These are phyloP conservation scores for Platycnemis pennipes DNA, from an alignment of 2,888 invertebrate species.

Conservation along the genomic window DNA sequence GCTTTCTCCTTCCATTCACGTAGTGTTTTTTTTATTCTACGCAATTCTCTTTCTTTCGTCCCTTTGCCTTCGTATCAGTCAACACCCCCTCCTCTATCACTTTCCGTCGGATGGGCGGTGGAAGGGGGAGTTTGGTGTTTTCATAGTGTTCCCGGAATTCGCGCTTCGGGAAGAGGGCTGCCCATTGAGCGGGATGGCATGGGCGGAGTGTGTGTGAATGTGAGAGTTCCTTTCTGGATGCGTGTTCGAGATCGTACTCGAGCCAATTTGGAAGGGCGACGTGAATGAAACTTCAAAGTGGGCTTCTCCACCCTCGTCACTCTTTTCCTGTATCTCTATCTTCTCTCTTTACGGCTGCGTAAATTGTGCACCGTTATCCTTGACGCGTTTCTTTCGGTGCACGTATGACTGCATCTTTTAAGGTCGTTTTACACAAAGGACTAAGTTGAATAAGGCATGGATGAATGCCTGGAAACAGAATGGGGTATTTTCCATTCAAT, in stretches of 20 bases:
- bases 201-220: neutral
- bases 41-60: neutral
- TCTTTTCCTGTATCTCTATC: neutral
- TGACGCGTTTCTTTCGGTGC: neutral
- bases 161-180: slow-evolving; percentile 33
- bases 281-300: neutral
- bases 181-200: neutral
- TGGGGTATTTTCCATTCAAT: no score
- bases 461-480: no score
- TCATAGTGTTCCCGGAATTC: slow-evolving; percentile 24
- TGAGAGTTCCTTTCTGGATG: no score
- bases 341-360: neutral
- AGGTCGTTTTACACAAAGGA: no score
- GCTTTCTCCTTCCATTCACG: slow-evolving; percentile 6
- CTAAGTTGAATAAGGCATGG: no score
- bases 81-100: no score
- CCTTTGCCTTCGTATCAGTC: no score
- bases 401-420: no score
- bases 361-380: neutral
- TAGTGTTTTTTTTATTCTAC: neutral
- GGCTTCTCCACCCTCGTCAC: no score
- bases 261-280: slow-evolving; percentile 36
- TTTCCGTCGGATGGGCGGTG: neutral
- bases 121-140: neutral
- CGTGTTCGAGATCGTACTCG: neutral